These are phyloP conservation scores for Zootoca vivipara DNA, from an alignment of 2,113 vertebrate genomes.

Conservation along the genomic window DNA sequence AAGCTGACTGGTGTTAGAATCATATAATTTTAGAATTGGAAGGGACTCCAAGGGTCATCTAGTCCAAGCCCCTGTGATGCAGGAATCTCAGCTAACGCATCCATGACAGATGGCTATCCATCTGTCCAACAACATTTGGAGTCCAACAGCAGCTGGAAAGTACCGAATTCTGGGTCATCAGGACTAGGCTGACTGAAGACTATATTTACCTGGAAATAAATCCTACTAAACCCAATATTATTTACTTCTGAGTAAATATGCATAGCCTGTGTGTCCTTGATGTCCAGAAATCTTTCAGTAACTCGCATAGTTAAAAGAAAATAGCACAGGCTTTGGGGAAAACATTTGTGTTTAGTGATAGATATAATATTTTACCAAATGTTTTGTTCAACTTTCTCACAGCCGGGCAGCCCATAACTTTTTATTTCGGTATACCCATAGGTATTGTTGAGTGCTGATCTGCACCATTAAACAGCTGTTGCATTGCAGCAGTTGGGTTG, in stretches of 20 bases:
- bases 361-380: background rate
- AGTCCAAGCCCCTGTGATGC: too few species aligned
- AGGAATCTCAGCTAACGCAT: too few species aligned
- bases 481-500: constrained; percentile 11
- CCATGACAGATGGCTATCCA: too few species aligned
- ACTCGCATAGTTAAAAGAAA: background rate
- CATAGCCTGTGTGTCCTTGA: background rate
- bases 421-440: background rate
- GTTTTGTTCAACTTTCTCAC: constrained; percentile 24
- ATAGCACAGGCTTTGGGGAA: background rate
- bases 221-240: background rate
- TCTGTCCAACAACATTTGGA: too few species aligned
- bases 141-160: too few species aligned
- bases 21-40: too few species aligned
- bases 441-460: background rate
- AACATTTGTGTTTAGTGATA: background rate
- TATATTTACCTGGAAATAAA: background rate
- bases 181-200: background rate
- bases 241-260: background rate
- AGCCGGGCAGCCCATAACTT: background rate
- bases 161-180: background rate
- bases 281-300: too few species aligned
- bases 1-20: background rate
- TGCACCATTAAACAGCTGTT: background rate
- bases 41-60: too few species aligned